Percentiles rank a stretch among this genome's conserved stretches.
Evolutionary conservation across 30 jellyfish, hydroid and myxozoan species (phyloP).

Genomic region (Hydra vulgaris): DNA sequence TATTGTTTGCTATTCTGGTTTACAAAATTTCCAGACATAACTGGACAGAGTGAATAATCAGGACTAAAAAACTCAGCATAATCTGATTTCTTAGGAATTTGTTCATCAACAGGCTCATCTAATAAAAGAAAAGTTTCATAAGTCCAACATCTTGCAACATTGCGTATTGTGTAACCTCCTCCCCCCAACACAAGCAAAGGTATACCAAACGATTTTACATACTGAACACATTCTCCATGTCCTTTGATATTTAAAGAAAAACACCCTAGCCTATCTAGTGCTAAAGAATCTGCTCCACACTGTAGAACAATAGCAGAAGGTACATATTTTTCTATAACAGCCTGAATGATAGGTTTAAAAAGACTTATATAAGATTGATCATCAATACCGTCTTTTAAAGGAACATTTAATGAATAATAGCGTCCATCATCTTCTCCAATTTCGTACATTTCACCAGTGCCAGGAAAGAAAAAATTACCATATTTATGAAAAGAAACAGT

Average conservation of each 20-base stretch:
- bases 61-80: conserved; percentile 72
- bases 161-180: conserved; percentile 96
- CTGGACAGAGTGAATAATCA: conserved; percentile 73
- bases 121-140: conserved; percentile 80
- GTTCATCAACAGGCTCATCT: conserved; percentile 62
- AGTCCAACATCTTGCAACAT: conserved; percentile 98
- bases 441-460: conserved; percentile 99
- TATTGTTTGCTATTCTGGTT: conserved; percentile 72
- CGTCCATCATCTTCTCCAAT: conserved; percentile 83
- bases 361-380: conserved; percentile 78
- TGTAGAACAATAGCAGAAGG: conserved; percentile 91
- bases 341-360: conserved; percentile 85
- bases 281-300: conserved; percentile 99
- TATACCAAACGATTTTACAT: conserved; percentile 69
- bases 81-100: conserved; percentile 61
- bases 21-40: conserved; percentile 62
- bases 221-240: conserved; percentile 90
- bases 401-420: conserved; percentile 80
- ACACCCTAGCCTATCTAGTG: conserved; percentile 93
- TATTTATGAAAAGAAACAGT: conserved; percentile 92
- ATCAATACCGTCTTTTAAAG: conserved; percentile 87
- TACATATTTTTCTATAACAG: conserved; percentile 63
- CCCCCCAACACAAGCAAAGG: conserved; percentile 98
- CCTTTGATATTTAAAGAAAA: conserved; percentile 80
- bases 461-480: conserved; percentile 89